Evolutionary conservation across 2,113 vertebrate genomes (phyloP).

Genomic region (Grammomys dolichurus): DNA sequence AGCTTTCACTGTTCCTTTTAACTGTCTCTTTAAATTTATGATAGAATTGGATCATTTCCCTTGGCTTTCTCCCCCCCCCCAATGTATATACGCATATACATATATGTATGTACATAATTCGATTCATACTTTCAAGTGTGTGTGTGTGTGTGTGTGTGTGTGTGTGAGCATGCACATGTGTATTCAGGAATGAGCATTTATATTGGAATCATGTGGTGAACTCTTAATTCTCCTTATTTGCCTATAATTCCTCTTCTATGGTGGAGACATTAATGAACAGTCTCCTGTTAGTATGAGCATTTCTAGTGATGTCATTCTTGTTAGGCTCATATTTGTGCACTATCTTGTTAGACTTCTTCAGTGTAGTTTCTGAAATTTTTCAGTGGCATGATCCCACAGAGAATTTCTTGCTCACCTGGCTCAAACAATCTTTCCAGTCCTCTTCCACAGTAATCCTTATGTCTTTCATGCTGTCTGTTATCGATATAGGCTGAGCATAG

Average conservation of each 20-base stretch:
- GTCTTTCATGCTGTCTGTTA: neutral
- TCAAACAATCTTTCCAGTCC: too few relatives aligned
- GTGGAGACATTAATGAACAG: neutral
- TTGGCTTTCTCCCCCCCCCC: neutral
- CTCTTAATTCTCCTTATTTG: neutral
- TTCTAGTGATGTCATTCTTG: neutral
- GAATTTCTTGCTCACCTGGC: neutral
- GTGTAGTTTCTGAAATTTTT: neutral
- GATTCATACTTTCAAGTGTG: too few relatives aligned
- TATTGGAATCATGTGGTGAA: neutral
- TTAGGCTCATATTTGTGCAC: neutral
- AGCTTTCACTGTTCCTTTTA: neutral
- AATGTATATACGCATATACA: too few relatives aligned
- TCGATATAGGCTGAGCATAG: neutral
- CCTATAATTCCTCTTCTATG: neutral
- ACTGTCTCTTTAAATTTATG: neutral
- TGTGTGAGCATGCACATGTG: too few relatives aligned
- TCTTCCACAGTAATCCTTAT: neutral
- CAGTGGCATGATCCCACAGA: neutral
- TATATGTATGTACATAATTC: too few relatives aligned
- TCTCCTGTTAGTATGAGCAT: neutral
- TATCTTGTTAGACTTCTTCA: neutral
- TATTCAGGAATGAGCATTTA: neutral
- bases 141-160: too few relatives aligned
- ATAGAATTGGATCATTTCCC: neutral